A percentile compares a stretch with the other conserved stretches of the same genome.
These are phyloP conservation scores for Dendrolimus houi DNA, from an alignment of 2,888 invertebrate genomes.

Conservation along the genomic window DNA sequence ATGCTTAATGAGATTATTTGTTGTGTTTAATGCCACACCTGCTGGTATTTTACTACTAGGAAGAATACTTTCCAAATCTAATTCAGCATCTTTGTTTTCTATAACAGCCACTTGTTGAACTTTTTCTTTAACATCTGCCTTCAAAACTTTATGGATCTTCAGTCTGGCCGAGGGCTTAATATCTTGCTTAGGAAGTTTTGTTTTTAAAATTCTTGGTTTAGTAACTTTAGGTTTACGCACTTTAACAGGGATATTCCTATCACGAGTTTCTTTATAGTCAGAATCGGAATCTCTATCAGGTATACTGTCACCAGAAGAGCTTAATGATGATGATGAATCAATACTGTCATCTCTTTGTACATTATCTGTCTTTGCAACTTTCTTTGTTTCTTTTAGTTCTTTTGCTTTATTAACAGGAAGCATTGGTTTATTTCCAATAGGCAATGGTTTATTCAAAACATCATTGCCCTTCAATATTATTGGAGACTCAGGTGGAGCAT, in stretches of 20 bases:
- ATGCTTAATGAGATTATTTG: slow-evolving; percentile 48
- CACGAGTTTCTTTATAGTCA: slow-evolving; percentile 71
- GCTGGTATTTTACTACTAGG: slow-evolving; percentile 33
- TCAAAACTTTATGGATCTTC: slow-evolving; percentile 40
- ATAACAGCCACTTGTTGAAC: slow-evolving; percentile 36
- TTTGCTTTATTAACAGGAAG: slow-evolving; percentile 45
- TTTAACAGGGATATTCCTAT: slow-evolving; percentile 40
- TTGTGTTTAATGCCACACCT: slow-evolving; percentile 10
- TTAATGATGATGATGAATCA: slow-evolving; percentile 65
- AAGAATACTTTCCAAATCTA: slow-evolving; percentile 39
- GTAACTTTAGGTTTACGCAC: slow-evolving; percentile 40
- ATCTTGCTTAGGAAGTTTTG: slow-evolving; percentile 42
- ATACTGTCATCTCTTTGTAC: slow-evolving; percentile 65
- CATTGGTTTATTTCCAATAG: slow-evolving; percentile 44
- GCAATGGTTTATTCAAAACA: slow-evolving; percentile 49
- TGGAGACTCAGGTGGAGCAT: slow-evolving; percentile 40
- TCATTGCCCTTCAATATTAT: slow-evolving; percentile 59
- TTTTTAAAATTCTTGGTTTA: slow-evolving; percentile 59
- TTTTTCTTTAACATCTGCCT: slow-evolving; percentile 54
- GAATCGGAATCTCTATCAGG: slow-evolving; percentile 80
- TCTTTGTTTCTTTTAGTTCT: slow-evolving; percentile 30
- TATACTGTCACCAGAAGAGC: slow-evolving; percentile 71
- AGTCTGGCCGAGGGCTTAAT: slow-evolving; percentile 44
- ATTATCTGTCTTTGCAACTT: slow-evolving; percentile 26
- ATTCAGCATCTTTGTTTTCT: slow-evolving; percentile 37